Evolutionary conservation across 2,113 vertebrate species (phyloP).

Genomic region (Oreochromis tanganicae): DNA sequence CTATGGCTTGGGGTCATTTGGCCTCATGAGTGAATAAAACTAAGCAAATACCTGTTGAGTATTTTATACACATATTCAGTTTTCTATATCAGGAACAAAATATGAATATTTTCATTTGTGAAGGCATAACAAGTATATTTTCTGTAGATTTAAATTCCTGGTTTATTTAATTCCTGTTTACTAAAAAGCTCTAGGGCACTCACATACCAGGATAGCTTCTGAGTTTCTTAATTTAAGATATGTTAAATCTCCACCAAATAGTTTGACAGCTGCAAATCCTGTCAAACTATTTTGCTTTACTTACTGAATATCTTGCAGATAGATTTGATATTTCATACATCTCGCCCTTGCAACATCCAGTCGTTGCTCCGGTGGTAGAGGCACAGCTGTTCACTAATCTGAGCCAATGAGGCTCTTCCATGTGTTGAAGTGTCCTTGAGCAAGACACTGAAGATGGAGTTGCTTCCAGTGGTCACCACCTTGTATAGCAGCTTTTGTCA

Average conservation of each 20-base stretch:
- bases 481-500: background rate
- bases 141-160: background rate
- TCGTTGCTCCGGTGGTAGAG: background rate
- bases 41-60: background rate
- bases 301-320: slow-evolving; percentile 45
- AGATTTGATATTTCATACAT: slow-evolving; percentile 28
- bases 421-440: background rate
- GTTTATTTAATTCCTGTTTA: background rate
- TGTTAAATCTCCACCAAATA: background rate
- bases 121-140: background rate
- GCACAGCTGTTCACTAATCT: background rate
- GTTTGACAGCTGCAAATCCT: background rate
- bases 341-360: slow-evolving; percentile 13
- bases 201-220: background rate
- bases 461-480: background rate
- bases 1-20: background rate
- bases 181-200: background rate
- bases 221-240: background rate
- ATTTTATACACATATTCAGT: background rate
- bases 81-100: background rate
- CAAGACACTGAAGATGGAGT: background rate
- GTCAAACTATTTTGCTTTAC: background rate
- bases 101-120: background rate
- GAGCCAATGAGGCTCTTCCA: background rate
- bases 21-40: background rate